Evolutionary conservation across 1,140 invertebrate species (phyloP), one percentile per base, ranked within the genome.

Genomic region (Brachystomella parvula): DNA sequence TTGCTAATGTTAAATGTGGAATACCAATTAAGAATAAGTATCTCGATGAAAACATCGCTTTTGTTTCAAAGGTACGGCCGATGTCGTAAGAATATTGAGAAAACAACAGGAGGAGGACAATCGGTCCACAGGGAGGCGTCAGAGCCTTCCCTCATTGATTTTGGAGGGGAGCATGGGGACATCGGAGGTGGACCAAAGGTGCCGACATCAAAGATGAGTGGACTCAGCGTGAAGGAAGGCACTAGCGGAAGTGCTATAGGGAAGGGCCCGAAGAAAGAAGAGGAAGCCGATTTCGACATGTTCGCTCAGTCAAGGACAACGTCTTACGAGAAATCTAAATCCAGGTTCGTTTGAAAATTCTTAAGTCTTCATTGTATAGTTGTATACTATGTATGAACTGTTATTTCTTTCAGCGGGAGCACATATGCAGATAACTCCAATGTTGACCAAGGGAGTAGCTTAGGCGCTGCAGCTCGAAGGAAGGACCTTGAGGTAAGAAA

Each of bases 281-380:
- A 76, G 67, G 74, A 59, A 2, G 26, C 69, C 66, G 91, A 94
- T 73, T 95, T 95, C 79, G 91, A 94, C 77, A 90, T 90, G 85
- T 90, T 95, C 81, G 92, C 91, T 53, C 90, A 94, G 75, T 92
- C 90, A 2, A 81, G 92, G 73, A 90, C 87, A 64, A 81, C 84
- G 33, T 85, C 83, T 26, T 88, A 87, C 72, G 87, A 88, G 77
- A 82, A 78, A 44, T 78, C 84, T 28, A 89, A 87, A 79, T 82
- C 79, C 49, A 84, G 83, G 86, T 88, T 77, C 75, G 70, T 61
- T n/a, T n/a, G n/a, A n/a, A n/a, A n/a, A n/a, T n/a, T n/a, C n/a
- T n/a, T n/a, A n/a, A n/a, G n/a, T n/a, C n/a, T n/a, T n/a, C n/a
- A n/a, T n/a, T n/a, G n/a, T n/a, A n/a, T n/a, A n/a, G n/a, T 71